These are phyloP conservation scores for Corydoras maculifer DNA, from an alignment of 2,113 vertebrate species.

Conservation along the genomic window DNA sequence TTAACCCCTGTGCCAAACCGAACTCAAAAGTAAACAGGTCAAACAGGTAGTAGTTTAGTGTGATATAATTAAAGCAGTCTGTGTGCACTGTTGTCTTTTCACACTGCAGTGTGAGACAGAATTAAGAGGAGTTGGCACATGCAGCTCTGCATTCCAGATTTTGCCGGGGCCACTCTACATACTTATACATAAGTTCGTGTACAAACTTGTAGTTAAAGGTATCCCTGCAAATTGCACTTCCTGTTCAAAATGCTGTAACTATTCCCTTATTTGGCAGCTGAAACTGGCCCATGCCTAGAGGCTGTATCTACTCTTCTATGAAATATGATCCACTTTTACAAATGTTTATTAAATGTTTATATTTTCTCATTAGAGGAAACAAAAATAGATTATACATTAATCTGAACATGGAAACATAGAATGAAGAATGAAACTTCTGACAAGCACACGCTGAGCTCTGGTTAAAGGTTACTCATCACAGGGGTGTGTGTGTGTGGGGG, in stretches of 20 bases:
- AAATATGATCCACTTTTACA: slow-evolving; percentile 7
- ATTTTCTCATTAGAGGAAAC: neutral
- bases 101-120: slow-evolving; percentile 20
- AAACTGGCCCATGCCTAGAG: slow-evolving; percentile 22
- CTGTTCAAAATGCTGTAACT: slow-evolving; percentile 41
- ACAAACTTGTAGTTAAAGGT: slow-evolving; percentile 40
- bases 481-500: neutral
- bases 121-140: slow-evolving; percentile 18
- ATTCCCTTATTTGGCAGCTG: slow-evolving; percentile 53
- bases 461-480: neutral
- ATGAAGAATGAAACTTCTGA: neutral
- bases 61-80: slow-evolving; percentile 17
- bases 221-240: slow-evolving; percentile 47
- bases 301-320: slow-evolving; percentile 26
- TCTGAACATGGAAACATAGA: neutral
- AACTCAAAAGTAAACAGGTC: slow-evolving; percentile 10
- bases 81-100: slow-evolving; percentile 35
- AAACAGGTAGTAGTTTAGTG: slow-evolving; percentile 15
- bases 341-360: neutral
- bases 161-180: slow-evolving; percentile 26
- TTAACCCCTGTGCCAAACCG: neutral
- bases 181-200: slow-evolving; percentile 48
- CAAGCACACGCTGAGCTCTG: neutral
- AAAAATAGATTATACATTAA: too few relatives aligned
- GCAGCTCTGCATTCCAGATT: slow-evolving; percentile 36